Conservation (phyloP, 2,888 invertebrate species). For the Harpalus rubripes region DNA sequence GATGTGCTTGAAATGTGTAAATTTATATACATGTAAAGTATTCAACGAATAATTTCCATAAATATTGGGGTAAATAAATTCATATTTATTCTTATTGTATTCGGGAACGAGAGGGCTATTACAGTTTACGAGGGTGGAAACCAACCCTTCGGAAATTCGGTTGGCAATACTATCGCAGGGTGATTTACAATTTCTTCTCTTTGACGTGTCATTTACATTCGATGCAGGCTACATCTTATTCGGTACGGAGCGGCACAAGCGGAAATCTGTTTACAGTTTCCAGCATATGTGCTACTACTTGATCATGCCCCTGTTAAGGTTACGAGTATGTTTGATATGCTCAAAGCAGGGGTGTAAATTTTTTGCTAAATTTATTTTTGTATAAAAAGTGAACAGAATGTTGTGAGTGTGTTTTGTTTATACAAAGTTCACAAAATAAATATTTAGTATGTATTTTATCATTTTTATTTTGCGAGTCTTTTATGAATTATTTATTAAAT, state of each 20-base stretch:
- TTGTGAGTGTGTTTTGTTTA: not conserved
- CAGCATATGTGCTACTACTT: slow-evolving; percentile 33
- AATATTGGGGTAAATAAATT: slow-evolving; percentile 38
- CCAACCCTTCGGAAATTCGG: slow-evolving; percentile 17
- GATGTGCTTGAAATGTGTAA: slow-evolving; percentile 7
- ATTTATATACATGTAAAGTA: slow-evolving; percentile 28
- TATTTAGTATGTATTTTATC: not conserved
- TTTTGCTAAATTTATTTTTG: not conserved
- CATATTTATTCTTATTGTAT: slow-evolving; percentile 47
- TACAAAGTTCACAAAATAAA: not conserved
- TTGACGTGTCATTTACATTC: slow-evolving; percentile 58
- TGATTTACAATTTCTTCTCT: slow-evolving; percentile 55
- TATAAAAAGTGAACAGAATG: not conserved
- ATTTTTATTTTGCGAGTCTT: not conserved
- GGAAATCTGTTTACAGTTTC: not conserved
- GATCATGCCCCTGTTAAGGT: not conserved
- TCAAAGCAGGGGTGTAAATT: not conserved
- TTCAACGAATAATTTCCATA: slow-evolving; percentile 38
- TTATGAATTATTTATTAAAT: too few species aligned
- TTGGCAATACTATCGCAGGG: slow-evolving; percentile 32
- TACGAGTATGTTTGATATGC: not conserved
- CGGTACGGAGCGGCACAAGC: slow-evolving; percentile 17
- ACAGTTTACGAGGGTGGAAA: slow-evolving; percentile 20
- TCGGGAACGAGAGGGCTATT: slow-evolving; percentile 23
- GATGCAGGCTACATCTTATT: slow-evolving; percentile 40